These are phyloP conservation scores for Polypterus senegalus DNA, from an alignment of 2,113 vertebrate genomes.

Conservation along the genomic window DNA sequence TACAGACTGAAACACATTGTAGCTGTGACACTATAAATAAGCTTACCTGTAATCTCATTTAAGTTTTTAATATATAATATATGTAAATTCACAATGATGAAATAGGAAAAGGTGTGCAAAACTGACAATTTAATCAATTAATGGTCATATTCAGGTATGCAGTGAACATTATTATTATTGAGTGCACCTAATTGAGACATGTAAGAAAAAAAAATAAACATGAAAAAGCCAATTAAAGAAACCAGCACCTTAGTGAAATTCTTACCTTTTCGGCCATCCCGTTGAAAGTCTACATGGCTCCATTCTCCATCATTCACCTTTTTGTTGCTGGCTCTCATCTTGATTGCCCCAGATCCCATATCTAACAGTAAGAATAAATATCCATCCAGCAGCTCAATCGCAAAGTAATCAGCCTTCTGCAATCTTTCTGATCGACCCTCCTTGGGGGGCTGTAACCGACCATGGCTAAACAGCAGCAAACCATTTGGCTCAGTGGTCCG, in stretches of 20 bases:
- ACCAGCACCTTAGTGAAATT: background rate
- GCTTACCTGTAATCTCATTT: too few species aligned
- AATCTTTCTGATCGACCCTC: constrained; percentile 39
- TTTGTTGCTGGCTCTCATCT: constrained; percentile 66
- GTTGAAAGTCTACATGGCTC: constrained; percentile 86
- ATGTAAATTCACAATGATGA: too few species aligned
- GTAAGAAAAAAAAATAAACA: too few species aligned
- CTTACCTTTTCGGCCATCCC: constrained; percentile 77
- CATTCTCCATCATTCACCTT: constrained; percentile 81
- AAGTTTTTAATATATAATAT: too few species aligned
- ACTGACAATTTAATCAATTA: too few species aligned
- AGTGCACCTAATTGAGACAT: too few species aligned
- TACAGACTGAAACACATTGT: too few species aligned
- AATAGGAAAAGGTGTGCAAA: too few species aligned
- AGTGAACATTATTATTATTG: too few species aligned
- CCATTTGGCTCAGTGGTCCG: constrained; percentile 76
- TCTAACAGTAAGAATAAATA: constrained; percentile 80
- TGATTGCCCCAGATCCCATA: constrained; percentile 84
- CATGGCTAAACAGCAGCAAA: constrained; percentile 75
- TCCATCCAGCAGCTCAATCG: constrained; percentile 78
- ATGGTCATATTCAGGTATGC: too few species aligned
- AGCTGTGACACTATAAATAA: too few species aligned
- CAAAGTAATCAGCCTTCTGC: constrained; percentile 71
- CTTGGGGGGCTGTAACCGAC: constrained; percentile 48
- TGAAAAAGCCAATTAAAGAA: too few species aligned